Percentiles rank a stretch among this genome's conserved stretches.
Evolutionary conservation across 2,888 invertebrate genomes (phyloP).

Genomic region (Linnaemya tessellans): DNA sequence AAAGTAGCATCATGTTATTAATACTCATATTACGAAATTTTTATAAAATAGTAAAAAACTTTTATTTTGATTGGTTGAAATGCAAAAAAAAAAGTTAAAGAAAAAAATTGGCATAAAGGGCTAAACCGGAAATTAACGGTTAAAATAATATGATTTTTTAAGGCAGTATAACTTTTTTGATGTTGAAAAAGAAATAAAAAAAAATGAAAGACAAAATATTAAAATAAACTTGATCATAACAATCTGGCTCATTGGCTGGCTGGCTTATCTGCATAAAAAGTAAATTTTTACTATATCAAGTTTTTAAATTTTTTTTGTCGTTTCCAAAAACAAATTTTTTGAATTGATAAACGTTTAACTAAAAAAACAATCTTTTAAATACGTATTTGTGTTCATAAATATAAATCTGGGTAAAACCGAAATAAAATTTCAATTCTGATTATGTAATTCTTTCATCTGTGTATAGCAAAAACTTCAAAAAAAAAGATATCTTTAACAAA

Average conservation of each 20-base stretch:
- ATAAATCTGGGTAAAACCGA: constrained; percentile 74
- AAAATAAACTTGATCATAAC: constrained; percentile 56
- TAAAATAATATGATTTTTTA: constrained; percentile 62
- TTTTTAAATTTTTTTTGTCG: constrained; percentile 71
- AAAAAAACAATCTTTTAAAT: constrained; percentile 50
- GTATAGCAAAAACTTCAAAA: not conserved
- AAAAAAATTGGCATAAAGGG: constrained; percentile 28
- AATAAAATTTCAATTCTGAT: constrained; percentile 73
- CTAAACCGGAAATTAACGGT: constrained; percentile 79
- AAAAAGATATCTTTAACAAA: constrained; percentile 3
- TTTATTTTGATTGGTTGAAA: constrained; percentile 62
- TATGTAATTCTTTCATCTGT: constrained; percentile 74
- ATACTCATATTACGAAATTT: constrained; percentile 77
- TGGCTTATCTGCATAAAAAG: constrained; percentile 71
- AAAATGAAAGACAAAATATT: constrained; percentile 31
- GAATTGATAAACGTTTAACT: constrained; percentile 69
- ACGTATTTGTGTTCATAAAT: constrained; percentile 59
- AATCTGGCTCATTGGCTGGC: constrained; percentile 50
- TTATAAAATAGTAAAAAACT: constrained; percentile 37
- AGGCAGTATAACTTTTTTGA: not conserved
- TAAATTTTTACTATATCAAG: constrained; percentile 50
- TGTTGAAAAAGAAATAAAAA: not conserved
- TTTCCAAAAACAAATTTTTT: constrained; percentile 71
- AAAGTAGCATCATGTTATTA: constrained; percentile 65
- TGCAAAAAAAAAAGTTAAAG: too few relatives aligned